Evolutionary conservation across 2,797 vertebrate genomes (phyloP).

Genomic region (Cynodonichthys magdalenae): DNA sequence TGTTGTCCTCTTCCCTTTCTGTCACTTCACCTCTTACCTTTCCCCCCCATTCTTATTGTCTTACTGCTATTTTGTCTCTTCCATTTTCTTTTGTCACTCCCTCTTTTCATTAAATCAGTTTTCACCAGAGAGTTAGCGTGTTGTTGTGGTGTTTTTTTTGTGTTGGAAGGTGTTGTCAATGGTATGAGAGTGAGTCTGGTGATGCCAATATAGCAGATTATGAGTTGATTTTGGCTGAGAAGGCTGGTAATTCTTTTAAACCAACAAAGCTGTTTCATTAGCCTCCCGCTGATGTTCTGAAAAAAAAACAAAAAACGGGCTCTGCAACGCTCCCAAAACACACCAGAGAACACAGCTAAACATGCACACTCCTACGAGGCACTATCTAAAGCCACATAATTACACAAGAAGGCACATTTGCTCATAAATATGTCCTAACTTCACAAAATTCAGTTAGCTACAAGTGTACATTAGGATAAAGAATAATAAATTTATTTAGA

Average conservation of each 20-base stretch:
- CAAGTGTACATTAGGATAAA: not conserved
- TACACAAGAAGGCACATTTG: constrained; percentile 12
- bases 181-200: constrained; percentile 78
- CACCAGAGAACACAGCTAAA: constrained; percentile 44
- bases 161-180: constrained; percentile 90
- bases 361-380: constrained; percentile 11
- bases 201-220: constrained; percentile 98
- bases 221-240: constrained; percentile 97
- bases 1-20: constrained; percentile 40
- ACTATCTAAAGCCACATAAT: constrained; percentile 29
- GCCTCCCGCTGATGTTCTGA: constrained; percentile 93
- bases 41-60: constrained; percentile 46
- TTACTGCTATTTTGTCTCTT: constrained; percentile 28
- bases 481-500: not conserved
- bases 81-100: constrained; percentile 5
- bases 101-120: constrained; percentile 72
- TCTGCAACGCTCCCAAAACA: constrained; percentile 77
- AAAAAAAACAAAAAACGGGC: constrained; percentile 82
- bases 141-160: constrained; percentile 83
- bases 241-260: constrained; percentile 95
- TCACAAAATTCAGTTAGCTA: not conserved
- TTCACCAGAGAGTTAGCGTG: constrained; percentile 84
- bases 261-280: constrained; percentile 98
- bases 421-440: constrained; percentile 14
- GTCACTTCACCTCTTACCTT: constrained; percentile 60